These are phyloP conservation scores for Tortricodes alternella DNA, from an alignment of 2,888 invertebrate genomes.

Conservation along the genomic window DNA sequence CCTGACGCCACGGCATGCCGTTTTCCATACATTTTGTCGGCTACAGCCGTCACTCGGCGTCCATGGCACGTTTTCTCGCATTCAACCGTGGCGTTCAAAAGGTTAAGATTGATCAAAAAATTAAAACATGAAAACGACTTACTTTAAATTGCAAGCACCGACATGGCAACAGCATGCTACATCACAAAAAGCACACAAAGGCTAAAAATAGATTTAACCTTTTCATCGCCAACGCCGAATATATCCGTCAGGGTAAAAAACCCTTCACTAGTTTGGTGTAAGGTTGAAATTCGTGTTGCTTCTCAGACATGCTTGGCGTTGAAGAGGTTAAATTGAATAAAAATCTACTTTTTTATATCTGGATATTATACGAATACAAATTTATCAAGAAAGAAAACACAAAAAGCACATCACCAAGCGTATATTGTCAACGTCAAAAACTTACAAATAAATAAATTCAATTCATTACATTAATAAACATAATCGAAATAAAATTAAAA, in stretches of 20 bases:
- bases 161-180: slow-evolving; percentile 15
- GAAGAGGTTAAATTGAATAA: too few species aligned
- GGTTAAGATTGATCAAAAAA: background rate
- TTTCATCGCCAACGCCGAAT: background rate
- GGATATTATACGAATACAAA: slow-evolving; percentile 8
- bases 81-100: background rate
- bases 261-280: too few species aligned
- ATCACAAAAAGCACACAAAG: slow-evolving; percentile 11
- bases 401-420: slow-evolving; percentile 69
- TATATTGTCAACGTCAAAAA: slow-evolving; percentile 74
- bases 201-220: background rate
- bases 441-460: slow-evolving; percentile 68
- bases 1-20: too few species aligned
- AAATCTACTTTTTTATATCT: too few species aligned
- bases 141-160: slow-evolving; percentile 17
- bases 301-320: too few species aligned
- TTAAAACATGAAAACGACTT: background rate
- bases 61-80: too few species aligned
- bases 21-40: too few species aligned
- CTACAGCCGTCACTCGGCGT: too few species aligned
- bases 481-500: slow-evolving; percentile 30
- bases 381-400: slow-evolving; percentile 54
- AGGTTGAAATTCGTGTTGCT: too few species aligned
- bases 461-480: slow-evolving; percentile 42
- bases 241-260: too few species aligned